phyloP scores from a whole-genome alignment of 2,113 vertebrate species.

The Paramormyrops kingsleyae region DNA sequence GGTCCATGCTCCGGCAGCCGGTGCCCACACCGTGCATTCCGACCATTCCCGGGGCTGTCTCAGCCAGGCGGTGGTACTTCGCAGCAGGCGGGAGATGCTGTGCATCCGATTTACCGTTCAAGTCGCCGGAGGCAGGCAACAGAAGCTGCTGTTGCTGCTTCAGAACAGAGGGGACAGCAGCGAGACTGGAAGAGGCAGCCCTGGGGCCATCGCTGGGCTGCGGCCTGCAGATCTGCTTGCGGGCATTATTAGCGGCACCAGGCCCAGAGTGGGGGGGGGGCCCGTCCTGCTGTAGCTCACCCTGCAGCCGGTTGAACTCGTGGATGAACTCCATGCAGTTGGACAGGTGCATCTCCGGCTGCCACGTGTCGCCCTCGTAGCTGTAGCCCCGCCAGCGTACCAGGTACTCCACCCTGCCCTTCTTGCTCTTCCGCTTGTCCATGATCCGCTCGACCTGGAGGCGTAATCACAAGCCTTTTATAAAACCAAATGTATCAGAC shows the following conservation, averaged over 20 bases:
- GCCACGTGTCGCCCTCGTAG: constrained; percentile 90
- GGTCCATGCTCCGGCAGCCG: constrained; percentile 80
- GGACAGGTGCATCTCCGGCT: constrained; percentile 87
- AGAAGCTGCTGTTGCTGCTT: constrained; percentile 26
- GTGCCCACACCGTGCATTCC: constrained; percentile 46
- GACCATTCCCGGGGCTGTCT: background rate
- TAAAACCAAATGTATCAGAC: background rate
- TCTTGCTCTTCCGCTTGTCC: constrained; percentile 86
- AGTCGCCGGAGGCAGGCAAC: constrained; percentile 27
- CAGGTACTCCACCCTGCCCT: constrained; percentile 86
- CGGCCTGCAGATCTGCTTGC: constrained; percentile 74
- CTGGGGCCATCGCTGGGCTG: constrained; percentile 47
- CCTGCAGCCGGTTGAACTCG: constrained; percentile 78
- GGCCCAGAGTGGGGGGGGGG: constrained; percentile 60
- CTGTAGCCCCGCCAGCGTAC: constrained; percentile 91
- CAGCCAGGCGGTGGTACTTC: constrained; percentile 63
- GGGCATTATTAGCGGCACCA: constrained; percentile 55
- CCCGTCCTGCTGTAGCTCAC: constrained; percentile 64
- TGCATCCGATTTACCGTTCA: constrained; percentile 53
- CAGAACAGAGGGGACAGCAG: constrained; percentile 6
- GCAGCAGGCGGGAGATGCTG: constrained; percentile 58
- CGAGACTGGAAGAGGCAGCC: background rate
- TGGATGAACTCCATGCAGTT: constrained; percentile 87
- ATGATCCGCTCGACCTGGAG: constrained; percentile 88
- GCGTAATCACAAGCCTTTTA: background rate